phyloP scores from a whole-genome alignment of 2,797 vertebrate genomes.

The Ambastaia sidthimunki region DNA sequence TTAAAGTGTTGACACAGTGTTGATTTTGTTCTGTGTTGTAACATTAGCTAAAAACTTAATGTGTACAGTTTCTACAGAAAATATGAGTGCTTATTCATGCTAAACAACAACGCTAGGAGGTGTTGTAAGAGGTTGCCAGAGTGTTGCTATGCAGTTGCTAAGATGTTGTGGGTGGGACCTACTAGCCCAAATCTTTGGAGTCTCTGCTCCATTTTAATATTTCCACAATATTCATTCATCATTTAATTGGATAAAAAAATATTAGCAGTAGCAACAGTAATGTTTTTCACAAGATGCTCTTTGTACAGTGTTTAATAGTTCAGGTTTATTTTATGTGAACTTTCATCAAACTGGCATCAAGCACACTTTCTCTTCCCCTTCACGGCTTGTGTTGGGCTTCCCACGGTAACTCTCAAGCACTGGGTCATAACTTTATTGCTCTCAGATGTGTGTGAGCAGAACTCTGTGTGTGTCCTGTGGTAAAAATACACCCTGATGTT shows the following conservation, averaged over 20 bases:
- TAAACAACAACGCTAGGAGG: not conserved
- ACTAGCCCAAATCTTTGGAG: not conserved
- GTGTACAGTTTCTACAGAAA: no score
- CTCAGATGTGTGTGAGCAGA: slow-evolving; percentile 5
- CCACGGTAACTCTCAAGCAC: slow-evolving; percentile 43
- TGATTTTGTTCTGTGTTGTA: no score
- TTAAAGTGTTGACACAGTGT: not conserved
- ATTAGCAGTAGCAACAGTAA: not conserved
- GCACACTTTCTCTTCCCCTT: not conserved
- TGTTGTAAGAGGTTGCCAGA: not conserved
- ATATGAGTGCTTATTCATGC: no score
- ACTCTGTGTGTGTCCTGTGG: slow-evolving; percentile 8
- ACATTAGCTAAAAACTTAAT: no score
- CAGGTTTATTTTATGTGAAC: not conserved
- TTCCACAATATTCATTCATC: not conserved
- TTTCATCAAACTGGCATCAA: not conserved
- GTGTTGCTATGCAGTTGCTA: not conserved
- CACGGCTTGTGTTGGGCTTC: slow-evolving; percentile 30
- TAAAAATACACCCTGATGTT: slow-evolving; percentile 43
- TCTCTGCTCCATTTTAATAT: not conserved
- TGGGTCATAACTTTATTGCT: slow-evolving; percentile 15
- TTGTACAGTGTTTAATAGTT: not conserved
- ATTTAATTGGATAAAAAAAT: not conserved
- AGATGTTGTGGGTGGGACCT: not conserved
- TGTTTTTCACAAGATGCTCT: not conserved